A percentile compares a stretch with the other conserved stretches of the same genome.
Conservation (phyloP, 2,797 vertebrate species). For the Capromys pilorides region DNA sequence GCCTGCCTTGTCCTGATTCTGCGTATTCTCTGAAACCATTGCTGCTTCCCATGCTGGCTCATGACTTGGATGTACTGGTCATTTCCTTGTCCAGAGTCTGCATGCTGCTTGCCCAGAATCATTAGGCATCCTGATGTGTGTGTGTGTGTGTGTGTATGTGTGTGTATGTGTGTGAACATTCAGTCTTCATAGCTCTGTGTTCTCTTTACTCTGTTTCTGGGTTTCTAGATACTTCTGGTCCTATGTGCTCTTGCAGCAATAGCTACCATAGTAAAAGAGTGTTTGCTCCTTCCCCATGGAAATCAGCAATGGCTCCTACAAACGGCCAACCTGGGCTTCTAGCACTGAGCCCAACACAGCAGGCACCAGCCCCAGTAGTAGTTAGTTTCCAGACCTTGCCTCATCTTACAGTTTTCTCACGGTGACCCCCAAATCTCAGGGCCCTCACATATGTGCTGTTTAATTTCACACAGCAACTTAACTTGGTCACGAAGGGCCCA, state of each 20-base stretch:
- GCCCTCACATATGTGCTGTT: neutral
- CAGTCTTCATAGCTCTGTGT: neutral
- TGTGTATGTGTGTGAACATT: neutral
- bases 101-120: neutral
- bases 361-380: neutral
- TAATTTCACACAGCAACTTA: neutral
- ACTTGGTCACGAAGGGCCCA: neutral
- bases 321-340: neutral
- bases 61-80: too few relatives aligned
- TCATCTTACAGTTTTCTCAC: neutral
- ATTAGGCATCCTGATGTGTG: neutral
- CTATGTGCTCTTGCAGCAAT: neutral
- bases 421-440: neutral
- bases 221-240: conserved; percentile 1
- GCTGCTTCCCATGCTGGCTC: neutral
- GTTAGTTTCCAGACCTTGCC: neutral
- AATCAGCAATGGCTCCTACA: neutral
- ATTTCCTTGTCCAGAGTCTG: neutral
- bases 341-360: neutral
- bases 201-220: conserved; percentile 11
- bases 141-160: too few relatives aligned
- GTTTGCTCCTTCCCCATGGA: neutral
- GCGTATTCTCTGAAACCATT: too few relatives aligned
- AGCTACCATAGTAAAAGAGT: neutral
- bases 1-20: neutral